Evolutionary conservation across 2,888 invertebrate genomes (phyloP).

Genomic region (Palloptera scutellata): DNA sequence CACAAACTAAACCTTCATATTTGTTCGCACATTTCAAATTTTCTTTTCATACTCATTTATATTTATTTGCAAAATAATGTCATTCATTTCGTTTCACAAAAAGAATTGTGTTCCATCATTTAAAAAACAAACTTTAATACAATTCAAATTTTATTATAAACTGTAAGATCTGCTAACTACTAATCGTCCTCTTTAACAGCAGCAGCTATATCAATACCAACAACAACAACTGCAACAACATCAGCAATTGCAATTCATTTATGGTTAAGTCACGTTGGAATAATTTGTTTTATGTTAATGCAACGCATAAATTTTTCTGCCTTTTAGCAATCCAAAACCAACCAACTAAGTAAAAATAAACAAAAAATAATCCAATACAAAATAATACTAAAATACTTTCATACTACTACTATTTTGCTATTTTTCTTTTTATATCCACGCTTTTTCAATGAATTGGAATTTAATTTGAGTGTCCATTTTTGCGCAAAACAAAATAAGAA

Average conservation of each 20-base stretch:
- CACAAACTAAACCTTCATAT: no score
- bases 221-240: no score
- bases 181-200: no score
- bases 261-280: constrained; percentile 66
- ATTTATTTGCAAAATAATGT: no score
- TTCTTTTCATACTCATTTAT: no score
- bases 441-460: constrained; percentile 63
- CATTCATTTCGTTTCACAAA: no score
- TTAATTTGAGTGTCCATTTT: constrained; percentile 56
- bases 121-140: no score
- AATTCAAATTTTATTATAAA: constrained; percentile 15
- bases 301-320: constrained; percentile 54
- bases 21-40: no score
- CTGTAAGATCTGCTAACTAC: not conserved
- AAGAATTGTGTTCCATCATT: no score
- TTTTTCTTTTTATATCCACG: constrained; percentile 13
- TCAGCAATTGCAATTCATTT: constrained; percentile 49
- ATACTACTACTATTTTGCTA: constrained; percentile 33
- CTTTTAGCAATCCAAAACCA: constrained; percentile 27
- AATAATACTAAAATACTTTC: no score
- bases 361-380: not conserved
- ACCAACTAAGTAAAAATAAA: no score
- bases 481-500: not conserved
- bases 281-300: constrained; percentile 66
- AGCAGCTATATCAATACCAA: no score